These are phyloP conservation scores for Standfussiana lucernea DNA, from an alignment of 2,888 invertebrate genomes.

Conservation along the genomic window DNA sequence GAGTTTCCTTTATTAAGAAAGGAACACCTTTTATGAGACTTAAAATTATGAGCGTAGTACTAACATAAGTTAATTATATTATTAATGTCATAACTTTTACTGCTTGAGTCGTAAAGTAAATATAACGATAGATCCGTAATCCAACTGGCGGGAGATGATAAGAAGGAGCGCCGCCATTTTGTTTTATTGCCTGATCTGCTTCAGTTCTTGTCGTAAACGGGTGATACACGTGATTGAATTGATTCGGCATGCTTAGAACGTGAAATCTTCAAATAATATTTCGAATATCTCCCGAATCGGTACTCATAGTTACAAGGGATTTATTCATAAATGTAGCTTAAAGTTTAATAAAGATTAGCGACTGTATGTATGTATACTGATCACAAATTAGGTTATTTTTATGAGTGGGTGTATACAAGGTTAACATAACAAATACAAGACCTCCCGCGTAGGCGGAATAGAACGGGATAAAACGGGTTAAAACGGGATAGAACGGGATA, in stretches of 20 bases:
- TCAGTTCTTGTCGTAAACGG: conserved; percentile 6
- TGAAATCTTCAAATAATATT: background rate
- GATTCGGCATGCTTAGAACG: background rate
- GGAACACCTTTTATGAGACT: conserved; percentile 39
- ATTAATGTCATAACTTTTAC: conserved; percentile 62
- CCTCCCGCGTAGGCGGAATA: no score
- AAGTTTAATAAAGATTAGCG: background rate
- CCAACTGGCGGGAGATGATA: conserved; percentile 44
- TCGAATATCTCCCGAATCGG: background rate
- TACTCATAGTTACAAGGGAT: background rate
- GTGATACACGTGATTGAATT: conserved; percentile 13
- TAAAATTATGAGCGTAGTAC: conserved; percentile 48
- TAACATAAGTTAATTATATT: conserved; percentile 61
- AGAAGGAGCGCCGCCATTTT: conserved; percentile 33
- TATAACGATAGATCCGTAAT: conserved; percentile 61
- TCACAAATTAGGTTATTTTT: no score
- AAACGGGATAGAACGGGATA: no score
- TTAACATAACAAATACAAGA: no score
- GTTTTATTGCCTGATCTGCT: conserved; percentile 44
- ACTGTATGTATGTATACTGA: no score
- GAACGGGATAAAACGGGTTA: no score
- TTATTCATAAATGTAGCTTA: background rate
- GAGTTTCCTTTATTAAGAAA: no score
- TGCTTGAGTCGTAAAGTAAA: conserved; percentile 56
- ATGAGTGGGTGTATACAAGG: no score